phyloP scores from a whole-genome alignment of 2,888 invertebrate genomes.

The Tipula vernalis region DNA sequence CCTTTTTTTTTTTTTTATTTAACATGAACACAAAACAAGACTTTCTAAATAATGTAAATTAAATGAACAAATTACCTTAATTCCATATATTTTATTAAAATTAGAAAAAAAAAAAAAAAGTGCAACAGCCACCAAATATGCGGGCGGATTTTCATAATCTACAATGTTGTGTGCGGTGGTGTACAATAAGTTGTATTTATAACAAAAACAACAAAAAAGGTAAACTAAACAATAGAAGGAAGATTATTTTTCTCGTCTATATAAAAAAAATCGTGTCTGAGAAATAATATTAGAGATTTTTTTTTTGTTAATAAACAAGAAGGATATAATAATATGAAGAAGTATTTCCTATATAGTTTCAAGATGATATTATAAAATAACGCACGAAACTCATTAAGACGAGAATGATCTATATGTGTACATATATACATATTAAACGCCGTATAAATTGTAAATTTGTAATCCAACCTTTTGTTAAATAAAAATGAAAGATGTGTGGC shows the following conservation, averaged over 20 bases:
- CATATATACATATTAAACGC: neutral
- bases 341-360: neutral
- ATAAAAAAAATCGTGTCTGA: slow-evolving; percentile 12
- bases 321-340: slow-evolving; percentile 5
- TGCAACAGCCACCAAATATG: slow-evolving; percentile 6
- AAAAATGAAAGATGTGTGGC: neutral
- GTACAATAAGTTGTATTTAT: neutral
- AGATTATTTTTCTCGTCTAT: neutral
- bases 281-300: slow-evolving; percentile 12
- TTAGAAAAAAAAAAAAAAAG: slow-evolving; percentile 10
- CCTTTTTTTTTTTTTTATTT: neutral
- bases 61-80: slow-evolving; percentile 1
- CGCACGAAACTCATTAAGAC: slow-evolving; percentile 4
- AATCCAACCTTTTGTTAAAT: neutral
- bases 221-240: neutral
- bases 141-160: slow-evolving; percentile 8
- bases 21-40: neutral
- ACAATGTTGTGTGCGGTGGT: neutral
- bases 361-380: neutral
- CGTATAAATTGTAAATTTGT: neutral
- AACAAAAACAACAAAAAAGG: neutral
- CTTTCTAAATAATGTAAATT: slow-evolving; percentile 4
- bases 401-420: neutral
- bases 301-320: neutral
- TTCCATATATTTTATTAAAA: neutral